phyloP scores from a whole-genome alignment of 2,888 invertebrate species.

The Microdon myrmicae region DNA sequence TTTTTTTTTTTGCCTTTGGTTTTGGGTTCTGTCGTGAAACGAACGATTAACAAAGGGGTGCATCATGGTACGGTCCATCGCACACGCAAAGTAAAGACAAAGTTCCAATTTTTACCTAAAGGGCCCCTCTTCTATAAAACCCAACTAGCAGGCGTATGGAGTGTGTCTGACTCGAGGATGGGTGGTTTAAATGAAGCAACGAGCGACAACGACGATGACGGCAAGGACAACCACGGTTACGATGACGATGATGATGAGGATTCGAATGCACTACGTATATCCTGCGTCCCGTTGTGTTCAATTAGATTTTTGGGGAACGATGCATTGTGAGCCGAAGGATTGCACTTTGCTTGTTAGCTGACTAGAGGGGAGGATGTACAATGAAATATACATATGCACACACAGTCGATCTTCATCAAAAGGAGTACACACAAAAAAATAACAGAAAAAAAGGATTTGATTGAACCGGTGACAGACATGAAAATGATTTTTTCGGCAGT shows the following conservation, averaged over 20 bases:
- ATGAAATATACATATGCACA: conserved; percentile 22
- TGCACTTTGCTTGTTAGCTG: conserved; percentile 19
- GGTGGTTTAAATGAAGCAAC: conserved; percentile 6
- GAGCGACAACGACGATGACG: conserved; percentile 16
- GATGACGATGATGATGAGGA: conserved; percentile 41
- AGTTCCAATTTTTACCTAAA: conserved; percentile 52
- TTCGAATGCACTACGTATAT: conserved; percentile 25
- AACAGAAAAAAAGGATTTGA: conserved; percentile 17
- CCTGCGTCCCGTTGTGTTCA: conserved; percentile 35
- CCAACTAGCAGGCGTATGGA: conserved; percentile 1
- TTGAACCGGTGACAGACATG: conserved; percentile 52
- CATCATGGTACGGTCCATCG: conserved; percentile 49
- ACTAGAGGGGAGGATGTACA: conserved; percentile 1
- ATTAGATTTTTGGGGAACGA: conserved; percentile 31
- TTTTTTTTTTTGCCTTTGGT: conserved; percentile 14
- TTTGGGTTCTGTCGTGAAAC: conserved; percentile 34
- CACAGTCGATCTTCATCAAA: conserved; percentile 18
- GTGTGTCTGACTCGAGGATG: conserved; percentile 31
- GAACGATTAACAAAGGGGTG: conserved; percentile 51
- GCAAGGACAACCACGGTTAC: conserved; percentile 40
- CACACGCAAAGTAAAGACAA: conserved; percentile 50
- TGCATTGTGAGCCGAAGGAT: conserved; percentile 27
- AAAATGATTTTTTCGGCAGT: conserved; percentile 51
- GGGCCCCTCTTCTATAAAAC: conserved; percentile 34
- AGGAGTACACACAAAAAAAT: conserved; percentile 12